These are phyloP conservation scores for Meleagris gallopavo DNA, from an alignment of 2,113 vertebrate genomes.

Conservation along the genomic window DNA sequence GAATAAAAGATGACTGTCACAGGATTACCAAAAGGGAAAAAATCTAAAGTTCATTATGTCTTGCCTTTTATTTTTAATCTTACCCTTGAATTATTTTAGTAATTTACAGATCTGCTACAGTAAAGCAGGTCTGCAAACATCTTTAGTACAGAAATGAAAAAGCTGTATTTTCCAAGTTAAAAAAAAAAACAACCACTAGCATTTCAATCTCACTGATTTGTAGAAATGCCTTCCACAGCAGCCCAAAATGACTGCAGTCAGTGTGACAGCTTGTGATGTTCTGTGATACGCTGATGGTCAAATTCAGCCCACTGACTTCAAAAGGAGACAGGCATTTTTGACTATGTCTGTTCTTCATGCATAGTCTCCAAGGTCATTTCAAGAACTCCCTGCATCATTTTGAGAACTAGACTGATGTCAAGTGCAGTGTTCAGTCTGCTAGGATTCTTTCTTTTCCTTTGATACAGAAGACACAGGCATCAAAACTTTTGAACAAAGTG, in stretches of 20 bases:
- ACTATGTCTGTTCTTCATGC: not conserved
- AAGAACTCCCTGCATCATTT: not conserved
- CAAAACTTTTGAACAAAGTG: not conserved
- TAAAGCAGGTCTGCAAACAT: conserved; percentile 1
- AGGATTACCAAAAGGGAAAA: conserved; percentile 36
- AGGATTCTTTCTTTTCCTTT: not conserved
- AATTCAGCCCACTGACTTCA: not conserved
- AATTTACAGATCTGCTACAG: conserved; percentile 27
- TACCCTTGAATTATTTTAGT: conserved; percentile 41
- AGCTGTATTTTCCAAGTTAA: not conserved
- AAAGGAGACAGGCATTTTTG: not conserved
- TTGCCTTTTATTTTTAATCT: not conserved
- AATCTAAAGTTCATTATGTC: not conserved
- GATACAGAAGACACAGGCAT: not conserved
- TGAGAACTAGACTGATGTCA: not conserved
- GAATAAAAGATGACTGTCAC: conserved; percentile 50
- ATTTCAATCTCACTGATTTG: not conserved
- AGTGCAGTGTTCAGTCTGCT: not conserved
- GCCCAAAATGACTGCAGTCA: not conserved
- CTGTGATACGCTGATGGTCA: not conserved
- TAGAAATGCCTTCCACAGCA: not conserved
- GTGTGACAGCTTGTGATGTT: not conserved
- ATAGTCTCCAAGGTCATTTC: conserved; percentile 33
- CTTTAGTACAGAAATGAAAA: not conserved
- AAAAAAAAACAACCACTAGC: not conserved